A percentile compares a stretch with the other conserved stretches of the same genome.
Evolutionary conservation across 2,888 invertebrate genomes (phyloP).

Genomic region (Euzetes globulus): DNA sequence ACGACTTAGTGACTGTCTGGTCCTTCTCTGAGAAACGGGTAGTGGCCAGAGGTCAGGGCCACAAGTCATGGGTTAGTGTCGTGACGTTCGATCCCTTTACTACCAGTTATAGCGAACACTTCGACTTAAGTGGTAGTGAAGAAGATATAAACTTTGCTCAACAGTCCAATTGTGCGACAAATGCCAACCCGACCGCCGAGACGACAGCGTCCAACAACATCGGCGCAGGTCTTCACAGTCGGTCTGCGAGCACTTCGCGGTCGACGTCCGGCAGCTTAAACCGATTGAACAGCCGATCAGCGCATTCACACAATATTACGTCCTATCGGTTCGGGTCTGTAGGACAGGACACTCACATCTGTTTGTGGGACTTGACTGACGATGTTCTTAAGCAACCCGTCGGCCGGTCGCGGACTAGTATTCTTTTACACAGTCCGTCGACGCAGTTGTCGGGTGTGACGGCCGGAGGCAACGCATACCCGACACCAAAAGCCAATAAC

Average conservation of each 20-base stretch:
- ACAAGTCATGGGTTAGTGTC: conserved; percentile 94
- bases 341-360: conserved; percentile 94
- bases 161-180: background rate
- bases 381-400: conserved; percentile 70
- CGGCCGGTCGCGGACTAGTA: conserved; percentile 24
- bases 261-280: conserved; percentile 36
- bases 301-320: conserved; percentile 48
- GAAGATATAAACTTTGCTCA: conserved; percentile 17
- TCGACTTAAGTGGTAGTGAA: conserved; percentile 50
- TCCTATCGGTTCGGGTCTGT: conserved; percentile 85
- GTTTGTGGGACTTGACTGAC: conserved; percentile 96
- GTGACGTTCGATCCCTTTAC: conserved; percentile 82
- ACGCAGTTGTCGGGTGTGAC: conserved; percentile 39
- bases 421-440: conserved; percentile 38
- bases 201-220: background rate
- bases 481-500: background rate
- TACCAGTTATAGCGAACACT: conserved; percentile 56
- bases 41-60: conserved; percentile 95
- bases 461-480: conserved; percentile 12
- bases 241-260: conserved; percentile 35
- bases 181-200: background rate
- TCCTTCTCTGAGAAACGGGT: conserved; percentile 83
- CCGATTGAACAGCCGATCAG: background rate
- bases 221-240: background rate
- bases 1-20: conserved; percentile 96